Base-by-base conservation (phyloP, 2,797 vertebrate species). In the Valencia hispanica region DNA sequence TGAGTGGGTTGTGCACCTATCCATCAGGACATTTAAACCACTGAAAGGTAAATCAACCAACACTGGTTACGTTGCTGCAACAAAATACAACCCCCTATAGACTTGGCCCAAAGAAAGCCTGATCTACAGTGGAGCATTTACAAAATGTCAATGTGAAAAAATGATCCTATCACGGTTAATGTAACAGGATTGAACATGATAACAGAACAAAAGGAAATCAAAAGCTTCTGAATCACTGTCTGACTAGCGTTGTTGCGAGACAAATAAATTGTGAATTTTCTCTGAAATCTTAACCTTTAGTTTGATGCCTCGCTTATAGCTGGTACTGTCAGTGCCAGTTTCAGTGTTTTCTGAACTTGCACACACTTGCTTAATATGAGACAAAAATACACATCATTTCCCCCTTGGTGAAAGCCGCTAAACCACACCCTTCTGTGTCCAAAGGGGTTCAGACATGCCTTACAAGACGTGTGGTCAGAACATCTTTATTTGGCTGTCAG, bases 221-320 rank as follows among this genome's bases (percentile, higher is more conserved):
- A 43, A 66, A 66, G 59, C 59, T 63, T 43, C n/a, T n/a, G n/a
- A n/a, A n/a, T 57, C 57, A 61, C 57, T 61, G 57, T 32, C 34
- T 66, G 63, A 36, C 20, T 9, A 25, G 2, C 7, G 17, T 6
- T 36, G 18, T 18, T 18, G 20, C 32, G 6, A 36, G 15, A 65
- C 0, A 1, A 22, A 2, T 66, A 12, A 20, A 45, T 27, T 41
- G 5, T n/a, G 25, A n/a, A 14, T n/a, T 2, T 47, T 47, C 9
- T 15, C 43, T 32, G 47, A 9, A n/a, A 55, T 55, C 53, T n/a
- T 27, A 30, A 27, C 41, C 5, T 18, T 25, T 70, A 11, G 14
- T 47, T 69, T 15, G n/a, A 47, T 48, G 20, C 11, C 39, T 41
- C 66, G 27, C 14, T 45, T 4, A 1, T 27, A 14, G 45, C 39